A percentile compares a stretch with the other conserved stretches of the same genome.
Evolutionary conservation across 2,797 vertebrate species (phyloP).

Genomic region (Leptoclinus maculatus): DNA sequence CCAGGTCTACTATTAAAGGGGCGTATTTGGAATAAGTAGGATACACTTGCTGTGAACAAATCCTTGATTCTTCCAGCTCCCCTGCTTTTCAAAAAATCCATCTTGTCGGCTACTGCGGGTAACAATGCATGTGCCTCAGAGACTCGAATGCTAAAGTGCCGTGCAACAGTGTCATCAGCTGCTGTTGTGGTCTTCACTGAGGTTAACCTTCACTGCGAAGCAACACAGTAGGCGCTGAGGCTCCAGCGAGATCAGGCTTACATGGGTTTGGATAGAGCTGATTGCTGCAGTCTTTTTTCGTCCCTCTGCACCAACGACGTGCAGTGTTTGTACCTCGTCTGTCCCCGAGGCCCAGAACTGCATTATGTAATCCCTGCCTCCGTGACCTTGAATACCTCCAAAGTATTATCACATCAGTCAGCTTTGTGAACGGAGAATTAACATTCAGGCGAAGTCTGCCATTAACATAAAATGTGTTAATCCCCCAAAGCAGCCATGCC

Average conservation of each 20-base stretch:
- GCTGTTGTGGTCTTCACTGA: constrained; percentile 31
- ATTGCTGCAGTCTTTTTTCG: constrained; percentile 29
- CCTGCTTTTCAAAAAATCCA: not conserved
- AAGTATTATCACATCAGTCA: constrained; percentile 69
- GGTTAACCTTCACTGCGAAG: constrained; percentile 42
- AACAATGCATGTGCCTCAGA: not conserved
- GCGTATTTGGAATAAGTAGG: not conserved
- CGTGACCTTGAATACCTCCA: constrained; percentile 63
- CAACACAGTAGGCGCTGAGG: not conserved
- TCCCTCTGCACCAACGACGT: constrained; percentile 30
- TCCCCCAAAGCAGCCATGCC: constrained; percentile 60
- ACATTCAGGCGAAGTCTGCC: constrained; percentile 49
- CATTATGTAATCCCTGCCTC: constrained; percentile 67
- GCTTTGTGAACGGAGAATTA: constrained; percentile 71
- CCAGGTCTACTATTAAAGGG: not conserved
- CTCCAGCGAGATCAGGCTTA: constrained; percentile 7
- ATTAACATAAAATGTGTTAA: constrained; percentile 73
- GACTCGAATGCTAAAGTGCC: not conserved
- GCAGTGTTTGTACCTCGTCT: constrained; percentile 30
- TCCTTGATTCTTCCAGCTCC: not conserved
- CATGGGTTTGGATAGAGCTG: constrained; percentile 18
- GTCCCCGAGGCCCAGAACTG: constrained; percentile 41
- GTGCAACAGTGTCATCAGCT: not conserved
- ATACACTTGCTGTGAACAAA: not conserved
- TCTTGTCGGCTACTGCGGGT: not conserved